Conservation (phyloP, 2,888 invertebrate species). For the Prosapia bicincta region DNA sequence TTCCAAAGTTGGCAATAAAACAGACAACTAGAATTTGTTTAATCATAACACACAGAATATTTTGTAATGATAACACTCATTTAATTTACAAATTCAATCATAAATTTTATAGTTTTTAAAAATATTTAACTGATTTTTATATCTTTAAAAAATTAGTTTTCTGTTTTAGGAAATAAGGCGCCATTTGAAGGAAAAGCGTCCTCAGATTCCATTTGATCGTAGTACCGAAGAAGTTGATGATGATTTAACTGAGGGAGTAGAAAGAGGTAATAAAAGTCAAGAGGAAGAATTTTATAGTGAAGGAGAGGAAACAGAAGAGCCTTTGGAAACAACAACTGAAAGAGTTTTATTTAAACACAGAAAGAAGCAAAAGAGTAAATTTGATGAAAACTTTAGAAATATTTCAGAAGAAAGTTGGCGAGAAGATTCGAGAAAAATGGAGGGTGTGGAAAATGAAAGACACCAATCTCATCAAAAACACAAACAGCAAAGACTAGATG, state of each 20-base stretch:
- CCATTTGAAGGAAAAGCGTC: conserved; percentile 72
- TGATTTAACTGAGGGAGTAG: conserved; percentile 37
- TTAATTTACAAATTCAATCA: no score
- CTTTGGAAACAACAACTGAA: conserved; percentile 3
- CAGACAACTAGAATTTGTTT: no score
- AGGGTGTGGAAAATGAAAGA: background rate
- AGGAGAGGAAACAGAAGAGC: background rate
- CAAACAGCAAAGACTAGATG: background rate
- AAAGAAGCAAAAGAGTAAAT: conserved; percentile 10
- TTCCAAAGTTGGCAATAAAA: no score
- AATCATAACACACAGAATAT: no score
- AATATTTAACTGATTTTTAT: no score
- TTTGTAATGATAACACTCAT: no score
- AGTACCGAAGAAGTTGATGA: conserved; percentile 37
- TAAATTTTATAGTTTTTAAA: no score
- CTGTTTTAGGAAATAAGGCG: conserved; percentile 66
- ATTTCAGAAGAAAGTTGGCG: background rate
- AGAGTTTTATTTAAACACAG: conserved; percentile 6
- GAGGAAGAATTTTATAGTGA: conserved; percentile 6
- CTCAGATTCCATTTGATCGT: conserved; percentile 40
- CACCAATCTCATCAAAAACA: background rate
- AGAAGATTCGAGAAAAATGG: background rate
- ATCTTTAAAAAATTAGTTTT: no score
- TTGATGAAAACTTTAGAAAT: background rate
- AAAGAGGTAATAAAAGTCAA: no score